Evolutionary conservation across 2,797 vertebrate genomes (phyloP), one percentile per base, ranked within the genome.

Genomic region (Myiothlypis coronata): DNA sequence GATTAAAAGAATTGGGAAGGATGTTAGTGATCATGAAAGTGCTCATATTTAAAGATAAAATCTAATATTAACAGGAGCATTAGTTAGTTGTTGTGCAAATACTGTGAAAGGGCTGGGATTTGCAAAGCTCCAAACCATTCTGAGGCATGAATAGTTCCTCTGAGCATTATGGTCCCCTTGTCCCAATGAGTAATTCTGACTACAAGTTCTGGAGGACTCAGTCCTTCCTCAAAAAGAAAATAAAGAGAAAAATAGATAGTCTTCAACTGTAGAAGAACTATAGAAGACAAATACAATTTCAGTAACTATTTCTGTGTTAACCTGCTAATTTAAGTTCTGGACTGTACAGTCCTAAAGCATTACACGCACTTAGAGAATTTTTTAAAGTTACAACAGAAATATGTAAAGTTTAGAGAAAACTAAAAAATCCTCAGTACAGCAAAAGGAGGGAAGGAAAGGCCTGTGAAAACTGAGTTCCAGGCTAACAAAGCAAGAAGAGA

Each of bases 401-500:
- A 88, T 17, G 14, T 23, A 83, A 94, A 76, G 59, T 47, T 13
- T 39, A 64, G 32, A 56, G 49, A 80, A 82, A 84, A 70, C 78
- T 82, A 49, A 89, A 91, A 87, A 95, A 70, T 76, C 23, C n/a
- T 39, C 43, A 80, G 35, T 61, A 34, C 27, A 74, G 74, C 19
- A 50, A 81, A 75, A 75, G 23, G 12, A 82, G 12, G 32, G n/a
- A 90, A 93, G 63, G 53, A 77, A 78, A 49, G 12, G 16, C 53
- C 27, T 9, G 7, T 12, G 23, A 60, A 87, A 79, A 83, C 13
- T 46, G 23, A 86, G 32, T 34, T 88, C 46, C 50, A 88, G n/a
- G n/a, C 92, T 72, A 76, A 93, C 32, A 91, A 93, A 92, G 82
- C 79, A 69, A 89, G 82, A 53, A 37, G 26, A 83, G 35, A 84